Conservation (phyloP, 2,113 vertebrate species). For the Rhinoptilus africanus region DNA sequence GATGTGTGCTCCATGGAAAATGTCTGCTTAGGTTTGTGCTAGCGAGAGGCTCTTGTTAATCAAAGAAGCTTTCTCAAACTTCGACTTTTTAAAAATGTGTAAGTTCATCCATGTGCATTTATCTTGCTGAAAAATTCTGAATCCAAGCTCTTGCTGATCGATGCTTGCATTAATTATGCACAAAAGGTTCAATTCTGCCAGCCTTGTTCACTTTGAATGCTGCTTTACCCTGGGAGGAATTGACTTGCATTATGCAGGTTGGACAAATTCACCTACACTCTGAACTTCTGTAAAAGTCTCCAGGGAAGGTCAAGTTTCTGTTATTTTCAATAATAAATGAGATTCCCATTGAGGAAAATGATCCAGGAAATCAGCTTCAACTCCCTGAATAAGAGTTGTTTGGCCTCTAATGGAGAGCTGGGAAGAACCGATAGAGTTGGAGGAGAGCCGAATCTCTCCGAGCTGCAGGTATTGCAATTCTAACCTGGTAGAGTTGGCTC, state of each 20-base stretch:
- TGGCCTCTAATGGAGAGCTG: background rate
- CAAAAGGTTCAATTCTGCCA: background rate
- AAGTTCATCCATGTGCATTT: background rate
- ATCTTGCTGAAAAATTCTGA: background rate
- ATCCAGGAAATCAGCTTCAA: conserved; percentile 22
- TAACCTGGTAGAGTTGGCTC: background rate
- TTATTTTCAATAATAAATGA: conserved; percentile 68
- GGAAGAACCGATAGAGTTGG: background rate
- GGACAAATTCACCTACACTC: conserved; percentile 26
- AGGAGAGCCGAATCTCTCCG: background rate
- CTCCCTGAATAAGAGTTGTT: background rate
- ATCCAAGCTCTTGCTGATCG: background rate
- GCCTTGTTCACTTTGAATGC: background rate
- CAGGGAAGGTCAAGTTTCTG: conserved; percentile 51
- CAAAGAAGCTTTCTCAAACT: background rate
- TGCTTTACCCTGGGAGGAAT: conserved; percentile 16
- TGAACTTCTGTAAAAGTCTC: conserved; percentile 42
- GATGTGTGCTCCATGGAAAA: background rate
- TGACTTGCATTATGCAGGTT: conserved; percentile 32
- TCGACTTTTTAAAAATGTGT: background rate
- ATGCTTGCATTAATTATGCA: conserved; percentile 51
- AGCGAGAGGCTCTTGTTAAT: background rate
- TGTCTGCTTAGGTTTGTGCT: background rate
- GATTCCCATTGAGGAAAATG: conserved; percentile 50
- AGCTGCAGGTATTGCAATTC: background rate